Evolutionary conservation across 2,113 vertebrate genomes (phyloP).

Genomic region (Casuarius casuarius): DNA sequence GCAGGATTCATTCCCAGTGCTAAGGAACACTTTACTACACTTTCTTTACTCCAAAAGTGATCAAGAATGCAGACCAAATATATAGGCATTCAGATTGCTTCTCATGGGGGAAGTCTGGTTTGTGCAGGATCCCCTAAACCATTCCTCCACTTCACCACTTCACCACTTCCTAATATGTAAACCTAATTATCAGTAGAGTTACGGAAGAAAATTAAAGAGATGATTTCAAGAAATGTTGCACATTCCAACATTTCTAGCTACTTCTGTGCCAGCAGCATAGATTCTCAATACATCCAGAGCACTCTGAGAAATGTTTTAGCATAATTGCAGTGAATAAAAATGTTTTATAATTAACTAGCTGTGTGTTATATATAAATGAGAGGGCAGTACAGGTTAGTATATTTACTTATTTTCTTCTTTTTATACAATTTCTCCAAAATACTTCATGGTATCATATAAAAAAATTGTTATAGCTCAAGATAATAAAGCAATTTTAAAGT

Average conservation of each 20-base stretch:
- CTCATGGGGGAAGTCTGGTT: slow-evolving; percentile 39
- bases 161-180: neutral
- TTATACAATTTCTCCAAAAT: neutral
- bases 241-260: neutral
- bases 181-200: neutral
- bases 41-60: slow-evolving; percentile 54
- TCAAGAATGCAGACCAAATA: slow-evolving; percentile 64
- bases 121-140: slow-evolving; percentile 18
- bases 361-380: neutral
- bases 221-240: neutral
- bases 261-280: neutral
- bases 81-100: slow-evolving; percentile 53
- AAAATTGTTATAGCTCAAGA: neutral
- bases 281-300: neutral
- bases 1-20: slow-evolving; percentile 65
- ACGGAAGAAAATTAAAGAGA: neutral
- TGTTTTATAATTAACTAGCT: neutral
- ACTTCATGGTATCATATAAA: neutral
- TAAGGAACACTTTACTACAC: slow-evolving; percentile 62
- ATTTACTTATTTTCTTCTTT: neutral
- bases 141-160: neutral
- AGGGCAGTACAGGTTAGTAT: neutral
- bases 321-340: neutral
- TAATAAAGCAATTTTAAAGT: neutral
- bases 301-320: neutral